A percentile compares a stretch with the other conserved stretches of the same genome.
Conservation (phyloP, 2,113 vertebrate species). For the Datnioides undecimradiatus region DNA sequence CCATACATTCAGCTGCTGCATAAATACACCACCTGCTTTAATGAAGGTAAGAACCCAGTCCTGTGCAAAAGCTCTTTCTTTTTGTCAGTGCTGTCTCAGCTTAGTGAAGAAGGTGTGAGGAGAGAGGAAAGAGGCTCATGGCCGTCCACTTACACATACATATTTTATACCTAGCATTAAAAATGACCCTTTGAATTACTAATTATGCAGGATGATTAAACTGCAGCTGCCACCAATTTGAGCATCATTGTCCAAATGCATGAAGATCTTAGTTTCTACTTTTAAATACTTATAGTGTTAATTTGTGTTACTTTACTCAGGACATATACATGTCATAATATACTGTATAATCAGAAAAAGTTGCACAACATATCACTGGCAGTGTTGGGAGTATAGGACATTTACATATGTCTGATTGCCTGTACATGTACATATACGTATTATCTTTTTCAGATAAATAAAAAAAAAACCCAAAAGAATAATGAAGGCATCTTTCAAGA, state of each 20-base stretch:
- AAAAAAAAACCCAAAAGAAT: conserved; percentile 62
- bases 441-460: conserved; percentile 65
- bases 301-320: conserved; percentile 25
- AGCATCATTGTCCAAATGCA: conserved; percentile 58
- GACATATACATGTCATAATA: conserved; percentile 25
- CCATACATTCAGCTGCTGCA: conserved; percentile 80
- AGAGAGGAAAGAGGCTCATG: conserved; percentile 68
- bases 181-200: conserved; percentile 75
- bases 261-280: conserved; percentile 40
- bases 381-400: conserved; percentile 39
- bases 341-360: conserved; percentile 50
- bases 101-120: conserved; percentile 78
- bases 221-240: conserved; percentile 41
- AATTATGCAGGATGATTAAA: conserved; percentile 71
- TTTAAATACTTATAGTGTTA: conserved; percentile 44
- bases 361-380: conserved; percentile 14
- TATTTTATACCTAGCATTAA: conserved; percentile 82
- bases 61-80: conserved; percentile 79
- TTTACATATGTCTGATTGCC: conserved; percentile 59
- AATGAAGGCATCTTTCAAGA: conserved; percentile 79
- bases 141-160: conserved; percentile 85
- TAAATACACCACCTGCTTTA: conserved; percentile 86
- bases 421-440: conserved; percentile 59
- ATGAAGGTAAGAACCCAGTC: conserved; percentile 79
- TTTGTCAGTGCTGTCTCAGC: conserved; percentile 85